Percentiles rank a stretch among this genome's conserved stretches.
These are phyloP conservation scores for Galaxea fascicularis DNA, from an alignment of 92 coral and sea anemone genomes.

Conservation along the genomic window DNA sequence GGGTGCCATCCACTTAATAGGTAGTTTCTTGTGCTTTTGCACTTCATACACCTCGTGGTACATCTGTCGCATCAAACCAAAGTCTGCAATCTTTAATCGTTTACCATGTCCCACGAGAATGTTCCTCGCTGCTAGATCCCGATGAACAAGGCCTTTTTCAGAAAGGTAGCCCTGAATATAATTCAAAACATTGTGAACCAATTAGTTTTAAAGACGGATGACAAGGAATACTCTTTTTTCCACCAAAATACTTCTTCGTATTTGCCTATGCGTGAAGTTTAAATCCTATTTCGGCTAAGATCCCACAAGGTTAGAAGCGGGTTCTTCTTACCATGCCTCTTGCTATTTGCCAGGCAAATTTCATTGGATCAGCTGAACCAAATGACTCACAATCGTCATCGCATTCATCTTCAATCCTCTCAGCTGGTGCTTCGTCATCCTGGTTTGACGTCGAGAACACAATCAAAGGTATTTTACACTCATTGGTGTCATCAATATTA, in stretches of 20 bases:
- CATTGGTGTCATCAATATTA: not conserved
- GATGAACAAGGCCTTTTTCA: slow-evolving; percentile 29
- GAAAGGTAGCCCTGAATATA: slow-evolving; percentile 33
- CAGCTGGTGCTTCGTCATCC: not conserved
- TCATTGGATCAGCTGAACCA: slow-evolving; percentile 6
- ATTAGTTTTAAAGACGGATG: not conserved
- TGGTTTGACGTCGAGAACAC: not conserved
- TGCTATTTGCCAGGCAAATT: slow-evolving; percentile 41
- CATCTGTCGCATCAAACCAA: slow-evolving; percentile 33
- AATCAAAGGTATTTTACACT: slow-evolving; percentile 1
- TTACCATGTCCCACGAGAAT: slow-evolving; percentile 43
- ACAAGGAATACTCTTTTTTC: too few species aligned
- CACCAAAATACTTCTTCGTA: too few species aligned
- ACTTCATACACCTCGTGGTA: slow-evolving; percentile 42
- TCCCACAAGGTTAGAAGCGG: too few species aligned
- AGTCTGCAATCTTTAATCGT: slow-evolving; percentile 38
- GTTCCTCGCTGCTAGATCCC: slow-evolving; percentile 47
- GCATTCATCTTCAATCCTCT: not conserved
- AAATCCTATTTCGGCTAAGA: too few species aligned
- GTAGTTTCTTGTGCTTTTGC: slow-evolving; percentile 26
- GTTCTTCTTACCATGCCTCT: slow-evolving; percentile 24
- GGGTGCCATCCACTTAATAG: slow-evolving; percentile 48
- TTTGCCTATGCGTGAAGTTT: too few species aligned
- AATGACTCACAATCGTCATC: slow-evolving; percentile 26
- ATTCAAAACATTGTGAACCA: not conserved